Evolutionary conservation across 30 jellyfish, hydroid and myxozoan species (phyloP), one percentile per base, ranked within the genome.

Genomic region (Pelagia noctiluca): DNA sequence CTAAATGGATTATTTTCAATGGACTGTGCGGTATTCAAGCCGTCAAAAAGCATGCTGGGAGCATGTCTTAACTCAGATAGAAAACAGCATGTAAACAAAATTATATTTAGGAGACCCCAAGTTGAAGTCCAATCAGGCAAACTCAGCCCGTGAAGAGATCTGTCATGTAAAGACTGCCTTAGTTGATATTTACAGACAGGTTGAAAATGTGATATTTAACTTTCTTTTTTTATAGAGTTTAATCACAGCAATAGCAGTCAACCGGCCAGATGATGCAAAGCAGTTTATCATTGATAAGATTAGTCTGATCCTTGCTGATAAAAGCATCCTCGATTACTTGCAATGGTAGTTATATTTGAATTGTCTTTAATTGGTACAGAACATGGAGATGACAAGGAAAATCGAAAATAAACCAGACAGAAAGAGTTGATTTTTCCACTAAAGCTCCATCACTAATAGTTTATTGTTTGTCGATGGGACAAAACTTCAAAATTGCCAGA

Each of bases 201-300:
- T 12, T 35, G 21, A 30, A 4, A 2, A 42, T 16, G 8, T 42
- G 57, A 5, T 42, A 42, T 16, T 16, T 42, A 42, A 42, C 16
- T 29, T 35, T 42, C 76, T 75, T 30, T 60, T 35, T 31, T 46
- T 50, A 0, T 64, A 90, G 97, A 83, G 95, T 80, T 60, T 90
- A 33, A 13, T 90, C 5, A 50, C 95, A 37, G 97, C 95, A 0
- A 34, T 90, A 25, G 92, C 95, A 10, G 95, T 90, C 24, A 82
- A 90, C 79, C 83, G 86, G 34, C 97, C 97, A 31, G 95, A 68
- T 21, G 92, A 82, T 68, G 80, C 86, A 23, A 62, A 13, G 11
- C 86, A 70, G 33, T 90, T 73, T 67, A 85, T 83, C 52, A 76
- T 90, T 35, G 95, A 82, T 54, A 76, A 76, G 63, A 70, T 90